Evolutionary conservation across 2,113 vertebrate genomes (phyloP), one percentile per base, ranked within the genome.

Genomic region (Sporophila hypoxantha): DNA sequence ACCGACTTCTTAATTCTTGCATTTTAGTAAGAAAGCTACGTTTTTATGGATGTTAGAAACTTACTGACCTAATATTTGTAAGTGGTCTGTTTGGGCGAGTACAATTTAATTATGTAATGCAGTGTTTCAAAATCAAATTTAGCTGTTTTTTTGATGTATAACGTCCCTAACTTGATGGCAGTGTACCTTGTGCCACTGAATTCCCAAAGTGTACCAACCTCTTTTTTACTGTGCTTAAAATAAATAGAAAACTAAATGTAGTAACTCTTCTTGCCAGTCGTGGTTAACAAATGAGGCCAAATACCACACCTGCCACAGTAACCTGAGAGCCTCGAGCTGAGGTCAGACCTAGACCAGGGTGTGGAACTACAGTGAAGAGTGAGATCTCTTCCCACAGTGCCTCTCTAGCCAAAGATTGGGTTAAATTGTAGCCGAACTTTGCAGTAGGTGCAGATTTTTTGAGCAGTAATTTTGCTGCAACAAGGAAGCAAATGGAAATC

Each of bases 1-100:
- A 97, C 96, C 97, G 95, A 97, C 97, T 99, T 99, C 98, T 98
- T 96, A 97, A 98, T 98, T 98, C 97, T 98, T 98, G 96, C 98
- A 97, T 98, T 99, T 99, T 99, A 99, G 98, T 98, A 97, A 98
- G 95, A 98, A 97, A 97, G 96, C 96, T 96, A 97, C 93, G 92
- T 97, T 98, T 98, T 98, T 97, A 98, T 97, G 97, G 96, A 97
- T 97, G 97, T 97, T 97, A 97, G 97, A 96, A 97, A 97, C 96
- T 97, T 97, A 97, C 96, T 97, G 96, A 97, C 96, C 96, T 97
- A 97, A 96, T 96, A 97, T 97, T 97, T 98, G 97, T 98, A 97
- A 97, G 97, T 97, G 97, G 96, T 96, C 96, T 96, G 95, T 97
- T 97, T 96, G 96, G 97, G 96, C 96, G 90, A 97, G 95, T 97